Evolutionary conservation across 2,113 vertebrate species (phyloP).

Genomic region (Sardina pilchardus): DNA sequence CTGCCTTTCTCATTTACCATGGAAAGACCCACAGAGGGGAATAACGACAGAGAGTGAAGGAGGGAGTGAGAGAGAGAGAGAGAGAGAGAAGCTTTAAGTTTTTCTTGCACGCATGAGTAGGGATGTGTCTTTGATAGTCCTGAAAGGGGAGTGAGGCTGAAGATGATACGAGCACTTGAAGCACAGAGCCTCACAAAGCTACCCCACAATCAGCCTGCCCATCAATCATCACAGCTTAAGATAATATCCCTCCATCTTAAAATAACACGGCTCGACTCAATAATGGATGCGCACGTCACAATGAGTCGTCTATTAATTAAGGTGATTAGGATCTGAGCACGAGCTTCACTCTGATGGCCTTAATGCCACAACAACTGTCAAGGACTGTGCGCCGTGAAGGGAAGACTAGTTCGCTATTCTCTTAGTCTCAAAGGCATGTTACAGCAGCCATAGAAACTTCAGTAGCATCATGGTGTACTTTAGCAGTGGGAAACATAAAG

Average conservation of each 20-base stretch:
- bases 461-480: constrained; percentile 24
- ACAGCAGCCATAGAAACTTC: not conserved
- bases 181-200: not conserved
- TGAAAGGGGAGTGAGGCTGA: not conserved
- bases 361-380: constrained; percentile 42
- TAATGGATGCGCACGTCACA: constrained; percentile 12
- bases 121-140: not conserved
- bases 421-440: not conserved
- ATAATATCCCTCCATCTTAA: constrained; percentile 39
- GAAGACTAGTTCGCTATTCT: not conserved
- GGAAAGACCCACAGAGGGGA: not conserved
- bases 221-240: constrained; percentile 40
- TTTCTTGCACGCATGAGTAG: not conserved
- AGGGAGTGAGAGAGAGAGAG: not conserved
- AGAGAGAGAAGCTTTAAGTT: not conserved
- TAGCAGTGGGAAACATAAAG: not conserved
- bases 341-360: not conserved
- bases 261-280: constrained; percentile 19
- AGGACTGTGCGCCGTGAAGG: constrained; percentile 40
- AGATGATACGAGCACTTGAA: constrained; percentile 6
- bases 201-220: constrained; percentile 28
- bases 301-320: constrained; percentile 31
- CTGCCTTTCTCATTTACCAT: not conserved
- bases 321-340: constrained; percentile 20
- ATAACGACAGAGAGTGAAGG: not conserved